Evolutionary conservation across 2,113 vertebrate genomes (phyloP).

Genomic region (Litocranius walleri): DNA sequence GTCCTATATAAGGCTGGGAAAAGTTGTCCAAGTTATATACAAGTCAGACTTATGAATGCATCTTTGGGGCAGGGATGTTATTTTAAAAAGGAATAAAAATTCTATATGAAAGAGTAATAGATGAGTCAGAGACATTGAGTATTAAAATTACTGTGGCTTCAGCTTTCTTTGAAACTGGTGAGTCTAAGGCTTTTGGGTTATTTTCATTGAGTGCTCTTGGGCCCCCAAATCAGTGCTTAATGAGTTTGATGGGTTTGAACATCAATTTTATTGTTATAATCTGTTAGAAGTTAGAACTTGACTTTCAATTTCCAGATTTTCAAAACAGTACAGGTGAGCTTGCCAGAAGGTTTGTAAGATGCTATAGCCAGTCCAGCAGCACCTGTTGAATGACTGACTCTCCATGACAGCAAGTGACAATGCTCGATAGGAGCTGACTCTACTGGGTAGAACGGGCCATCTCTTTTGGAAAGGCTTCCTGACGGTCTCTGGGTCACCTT

Average conservation of each 20-base stretch:
- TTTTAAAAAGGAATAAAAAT: constrained; percentile 18
- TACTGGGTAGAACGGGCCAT: neutral
- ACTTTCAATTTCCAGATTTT: constrained; percentile 23
- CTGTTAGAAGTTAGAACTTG: neutral
- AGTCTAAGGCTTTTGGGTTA: neutral
- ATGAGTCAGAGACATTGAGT: neutral
- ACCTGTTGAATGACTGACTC: neutral
- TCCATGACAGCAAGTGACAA: neutral
- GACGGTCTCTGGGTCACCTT: neutral
- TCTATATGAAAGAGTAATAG: neutral
- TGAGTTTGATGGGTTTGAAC: neutral
- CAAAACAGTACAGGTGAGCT: neutral
- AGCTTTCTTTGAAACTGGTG: neutral
- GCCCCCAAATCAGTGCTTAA: neutral
- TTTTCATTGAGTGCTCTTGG: neutral
- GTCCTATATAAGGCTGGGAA: neutral
- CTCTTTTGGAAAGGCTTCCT: neutral
- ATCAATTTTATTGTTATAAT: neutral
- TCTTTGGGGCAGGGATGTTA: neutral
- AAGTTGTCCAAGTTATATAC: neutral
- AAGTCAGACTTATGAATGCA: neutral
- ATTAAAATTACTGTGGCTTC: neutral
- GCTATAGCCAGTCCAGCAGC: neutral
- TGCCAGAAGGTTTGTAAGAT: constrained; percentile 26
- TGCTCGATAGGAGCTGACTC: neutral